Conservation (phyloP, 2,113 vertebrate species). For the Menidia beryllina region DNA sequence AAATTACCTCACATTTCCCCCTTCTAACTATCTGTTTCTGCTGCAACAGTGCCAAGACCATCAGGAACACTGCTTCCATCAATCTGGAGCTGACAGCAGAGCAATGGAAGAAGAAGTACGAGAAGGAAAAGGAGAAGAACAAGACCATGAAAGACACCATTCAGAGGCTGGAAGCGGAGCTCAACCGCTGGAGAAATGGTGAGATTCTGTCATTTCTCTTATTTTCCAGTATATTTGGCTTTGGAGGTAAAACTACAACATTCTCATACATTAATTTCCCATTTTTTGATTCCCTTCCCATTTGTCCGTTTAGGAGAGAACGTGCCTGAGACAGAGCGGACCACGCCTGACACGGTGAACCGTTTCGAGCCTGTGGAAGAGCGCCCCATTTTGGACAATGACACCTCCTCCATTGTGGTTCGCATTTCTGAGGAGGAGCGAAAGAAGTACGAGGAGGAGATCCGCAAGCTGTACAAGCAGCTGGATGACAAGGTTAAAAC, state of each 20-base stretch:
- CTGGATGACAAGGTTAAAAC: constrained; percentile 92
- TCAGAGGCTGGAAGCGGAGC: constrained; percentile 85
- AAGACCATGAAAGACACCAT: constrained; percentile 88
- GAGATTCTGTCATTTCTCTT: constrained; percentile 38
- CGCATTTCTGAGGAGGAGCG: constrained; percentile 93
- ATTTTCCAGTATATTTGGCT: not conserved
- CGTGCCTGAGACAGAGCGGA: constrained; percentile 88
- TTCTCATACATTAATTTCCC: not conserved
- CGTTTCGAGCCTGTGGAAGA: constrained; percentile 81
- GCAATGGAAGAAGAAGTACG: constrained; percentile 95
- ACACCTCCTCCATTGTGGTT: constrained; percentile 91
- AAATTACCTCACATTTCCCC: not conserved
- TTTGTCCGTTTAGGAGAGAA: constrained; percentile 82
- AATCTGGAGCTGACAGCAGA: constrained; percentile 94
- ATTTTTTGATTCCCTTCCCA: not conserved
- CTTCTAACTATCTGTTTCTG: not conserved
- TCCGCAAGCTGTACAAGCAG: constrained; percentile 93
- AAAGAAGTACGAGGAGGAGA: constrained; percentile 95
- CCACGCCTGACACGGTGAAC: constrained; percentile 74
- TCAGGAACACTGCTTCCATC: constrained; percentile 91
- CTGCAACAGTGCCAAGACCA: constrained; percentile 89
- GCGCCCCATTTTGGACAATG: constrained; percentile 85
- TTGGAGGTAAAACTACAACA: not conserved
- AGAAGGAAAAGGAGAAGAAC: constrained; percentile 96
- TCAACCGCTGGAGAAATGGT: constrained; percentile 90